These are phyloP conservation scores for Coelinius sp. DNA, from an alignment of 2,888 invertebrate species.

Conservation along the genomic window DNA sequence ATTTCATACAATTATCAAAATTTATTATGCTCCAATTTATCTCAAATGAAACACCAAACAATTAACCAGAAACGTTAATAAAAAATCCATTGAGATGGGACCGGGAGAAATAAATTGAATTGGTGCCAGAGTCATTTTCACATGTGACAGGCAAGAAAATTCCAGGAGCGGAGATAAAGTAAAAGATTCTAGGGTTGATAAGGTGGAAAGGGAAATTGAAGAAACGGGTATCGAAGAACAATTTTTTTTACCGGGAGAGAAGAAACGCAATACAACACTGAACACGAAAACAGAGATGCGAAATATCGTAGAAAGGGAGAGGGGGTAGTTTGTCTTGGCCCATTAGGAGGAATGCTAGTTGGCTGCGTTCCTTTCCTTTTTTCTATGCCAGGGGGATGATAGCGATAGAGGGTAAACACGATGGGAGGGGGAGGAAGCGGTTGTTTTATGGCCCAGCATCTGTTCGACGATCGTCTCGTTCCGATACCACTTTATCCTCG, in stretches of 20 bases:
- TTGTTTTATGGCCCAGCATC: slow-evolving; percentile 71
- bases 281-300: slow-evolving; percentile 37
- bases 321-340: slow-evolving; percentile 70
- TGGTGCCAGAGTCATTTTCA: slow-evolving; percentile 17
- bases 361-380: slow-evolving; percentile 54
- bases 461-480: slow-evolving; percentile 72
- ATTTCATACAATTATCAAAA: not conserved
- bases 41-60: not conserved
- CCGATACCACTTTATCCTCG: slow-evolving; percentile 71
- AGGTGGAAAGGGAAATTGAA: slow-evolving; percentile 29
- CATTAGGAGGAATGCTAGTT: slow-evolving; percentile 71
- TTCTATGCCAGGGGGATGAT: slow-evolving; percentile 30
- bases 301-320: slow-evolving; percentile 28
- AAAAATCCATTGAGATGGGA: not conserved
- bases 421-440: slow-evolving; percentile 55
- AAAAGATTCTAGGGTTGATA: slow-evolving; percentile 31
- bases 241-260: slow-evolving; percentile 16
- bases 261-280: slow-evolving; percentile 38
- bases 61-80: not conserved
- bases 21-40: not conserved
- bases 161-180: slow-evolving; percentile 14
- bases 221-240: slow-evolving; percentile 35
- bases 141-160: slow-evolving; percentile 7
- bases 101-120: slow-evolving; percentile 25
- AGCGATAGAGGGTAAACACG: slow-evolving; percentile 31